A percentile compares a stretch with the other conserved stretches of the same genome.
Conservation (phyloP, 1,140 invertebrate genomes). For the Bicyclus anynana region DNA sequence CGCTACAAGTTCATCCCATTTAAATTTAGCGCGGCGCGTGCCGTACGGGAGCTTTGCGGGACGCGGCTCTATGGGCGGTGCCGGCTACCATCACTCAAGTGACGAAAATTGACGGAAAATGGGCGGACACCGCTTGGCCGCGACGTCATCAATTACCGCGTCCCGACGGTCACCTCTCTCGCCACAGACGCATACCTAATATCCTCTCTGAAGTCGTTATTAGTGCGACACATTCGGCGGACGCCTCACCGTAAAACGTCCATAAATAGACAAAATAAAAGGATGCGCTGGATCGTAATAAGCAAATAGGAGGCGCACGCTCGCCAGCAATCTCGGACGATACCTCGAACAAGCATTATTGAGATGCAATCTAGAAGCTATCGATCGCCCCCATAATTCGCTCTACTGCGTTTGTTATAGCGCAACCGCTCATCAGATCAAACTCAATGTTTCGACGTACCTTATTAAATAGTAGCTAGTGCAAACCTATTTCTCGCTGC, state of each 20-base stretch:
- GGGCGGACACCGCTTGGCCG: slow-evolving; percentile 71
- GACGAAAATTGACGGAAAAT: slow-evolving; percentile 77
- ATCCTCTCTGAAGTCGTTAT: slow-evolving; percentile 45
- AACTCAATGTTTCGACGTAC: slow-evolving; percentile 51
- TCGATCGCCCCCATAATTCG: slow-evolving; percentile 64
- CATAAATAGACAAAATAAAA: slow-evolving; percentile 31
- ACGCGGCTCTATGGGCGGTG: slow-evolving; percentile 48
- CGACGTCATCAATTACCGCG: slow-evolving; percentile 73
- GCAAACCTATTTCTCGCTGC: slow-evolving; percentile 21
- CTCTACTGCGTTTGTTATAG: slow-evolving; percentile 51
- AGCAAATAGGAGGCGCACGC: slow-evolving; percentile 52
- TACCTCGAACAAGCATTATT: slow-evolving; percentile 67
- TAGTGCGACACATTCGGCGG: slow-evolving; percentile 27
- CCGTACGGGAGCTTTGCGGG: slow-evolving; percentile 32
- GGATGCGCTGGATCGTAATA: slow-evolving; percentile 36
- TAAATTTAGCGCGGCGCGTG: slow-evolving; percentile 75
- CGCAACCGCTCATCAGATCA: slow-evolving; percentile 62
- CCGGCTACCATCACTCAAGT: slow-evolving; percentile 73
- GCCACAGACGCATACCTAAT: slow-evolving; percentile 60
- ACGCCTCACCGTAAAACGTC: slow-evolving; percentile 5
- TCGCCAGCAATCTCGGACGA: slow-evolving; percentile 49
- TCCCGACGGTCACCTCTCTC: slow-evolving; percentile 64
- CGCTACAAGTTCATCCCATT: slow-evolving; percentile 73
- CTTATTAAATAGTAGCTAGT: slow-evolving; percentile 67
- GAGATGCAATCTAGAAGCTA: slow-evolving; percentile 71